A percentile compares a stretch with the other conserved stretches of the same genome.
Evolutionary conservation across 2,888 invertebrate genomes (phyloP).

Genomic region (Lasioglossum oenotherae): DNA sequence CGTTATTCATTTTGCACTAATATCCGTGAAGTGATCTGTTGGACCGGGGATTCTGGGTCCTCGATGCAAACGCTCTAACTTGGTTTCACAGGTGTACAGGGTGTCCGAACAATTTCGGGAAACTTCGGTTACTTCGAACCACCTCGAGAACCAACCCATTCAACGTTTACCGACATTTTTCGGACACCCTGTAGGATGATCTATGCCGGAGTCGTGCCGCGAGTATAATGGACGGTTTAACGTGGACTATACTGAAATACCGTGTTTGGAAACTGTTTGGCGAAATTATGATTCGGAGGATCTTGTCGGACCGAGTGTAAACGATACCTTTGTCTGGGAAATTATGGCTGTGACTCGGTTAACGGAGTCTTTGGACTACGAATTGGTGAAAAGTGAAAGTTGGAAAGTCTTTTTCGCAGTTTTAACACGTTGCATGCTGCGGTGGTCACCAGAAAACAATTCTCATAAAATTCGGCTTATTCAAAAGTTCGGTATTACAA

Average conservation of each 20-base stretch:
- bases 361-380: neutral
- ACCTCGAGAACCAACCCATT: too few relatives aligned
- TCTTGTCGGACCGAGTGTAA: neutral
- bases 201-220: neutral
- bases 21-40: conserved; percentile 56
- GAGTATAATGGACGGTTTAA: conserved; percentile 5
- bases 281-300: neutral
- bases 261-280: neutral
- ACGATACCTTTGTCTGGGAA: neutral
- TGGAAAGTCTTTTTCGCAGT: neutral
- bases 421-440: neutral
- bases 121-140: too few relatives aligned
- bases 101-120: too few relatives aligned
- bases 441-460: too few relatives aligned
- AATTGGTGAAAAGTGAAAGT: too few relatives aligned
- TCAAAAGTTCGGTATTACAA: too few relatives aligned
- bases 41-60: neutral
- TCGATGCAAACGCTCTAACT: conserved; percentile 30
- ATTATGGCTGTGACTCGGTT: neutral
- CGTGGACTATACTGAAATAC: neutral
- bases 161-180: too few relatives aligned
- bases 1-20: conserved; percentile 57
- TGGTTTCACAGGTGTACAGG: neutral
- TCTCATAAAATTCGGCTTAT: too few relatives aligned
- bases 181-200: neutral